Conservation (phyloP, 2,113 vertebrate genomes). For the Macaca fascicularis region DNA sequence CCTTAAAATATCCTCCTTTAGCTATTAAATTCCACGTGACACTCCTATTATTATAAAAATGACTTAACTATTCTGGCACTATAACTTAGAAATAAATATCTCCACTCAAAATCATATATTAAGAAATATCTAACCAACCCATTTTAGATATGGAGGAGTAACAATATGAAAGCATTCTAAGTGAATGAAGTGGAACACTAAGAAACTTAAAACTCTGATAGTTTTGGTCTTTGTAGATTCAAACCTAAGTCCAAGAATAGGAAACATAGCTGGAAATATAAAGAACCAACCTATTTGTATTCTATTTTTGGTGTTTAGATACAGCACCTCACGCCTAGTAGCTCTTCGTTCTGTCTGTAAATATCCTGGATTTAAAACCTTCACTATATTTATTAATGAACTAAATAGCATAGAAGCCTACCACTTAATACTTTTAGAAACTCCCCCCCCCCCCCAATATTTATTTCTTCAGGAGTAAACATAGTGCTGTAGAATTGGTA, state of each 20-base stretch:
- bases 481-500: background rate
- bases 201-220: background rate
- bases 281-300: background rate
- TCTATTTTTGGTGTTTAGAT: background rate
- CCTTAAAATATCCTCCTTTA: background rate
- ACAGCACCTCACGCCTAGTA: background rate
- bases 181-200: background rate
- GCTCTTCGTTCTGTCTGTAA: background rate
- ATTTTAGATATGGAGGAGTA: background rate
- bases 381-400: background rate
- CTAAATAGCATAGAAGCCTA: background rate
- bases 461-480: background rate
- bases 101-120: background rate
- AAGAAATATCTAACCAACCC: background rate
- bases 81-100: background rate
- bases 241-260: background rate
- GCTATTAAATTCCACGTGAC: background rate
- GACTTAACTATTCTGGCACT: background rate
- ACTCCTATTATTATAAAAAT: background rate
- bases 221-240: background rate
- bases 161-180: background rate
- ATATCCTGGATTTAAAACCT: background rate
- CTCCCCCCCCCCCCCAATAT: background rate
- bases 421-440: background rate
- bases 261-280: background rate